phyloP scores from a whole-genome alignment of 2,888 invertebrate species.

The Orchesella flavescens region DNA sequence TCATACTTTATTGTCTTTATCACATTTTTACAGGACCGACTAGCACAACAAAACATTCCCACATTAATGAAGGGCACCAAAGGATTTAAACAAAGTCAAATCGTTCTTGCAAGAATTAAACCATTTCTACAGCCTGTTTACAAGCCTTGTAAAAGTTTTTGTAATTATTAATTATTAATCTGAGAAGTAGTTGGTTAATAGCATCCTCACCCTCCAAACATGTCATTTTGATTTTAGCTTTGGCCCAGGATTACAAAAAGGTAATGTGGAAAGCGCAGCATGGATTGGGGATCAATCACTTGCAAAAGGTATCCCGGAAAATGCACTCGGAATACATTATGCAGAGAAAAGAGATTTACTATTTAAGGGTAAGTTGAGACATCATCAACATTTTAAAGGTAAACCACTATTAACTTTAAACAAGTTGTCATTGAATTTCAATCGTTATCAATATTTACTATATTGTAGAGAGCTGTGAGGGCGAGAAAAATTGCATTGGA shows the following conservation, averaged over 20 bases:
- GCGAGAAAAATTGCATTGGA: slow-evolving; percentile 67
- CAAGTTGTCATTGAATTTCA: too few species aligned
- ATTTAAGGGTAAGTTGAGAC: slow-evolving; percentile 63
- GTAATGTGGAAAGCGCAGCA: slow-evolving; percentile 69
- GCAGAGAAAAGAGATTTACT: slow-evolving; percentile 69
- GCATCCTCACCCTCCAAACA: too few species aligned
- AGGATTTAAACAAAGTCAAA: slow-evolving; percentile 64
- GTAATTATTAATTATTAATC: neutral
- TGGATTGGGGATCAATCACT: slow-evolving; percentile 68
- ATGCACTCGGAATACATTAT: slow-evolving; percentile 69
- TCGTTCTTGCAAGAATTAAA: slow-evolving; percentile 59
- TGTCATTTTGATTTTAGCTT: slow-evolving; percentile 22
- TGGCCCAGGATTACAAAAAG: slow-evolving; percentile 66
- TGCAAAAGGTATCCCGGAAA: slow-evolving; percentile 70
- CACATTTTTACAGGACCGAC: slow-evolving; percentile 53
- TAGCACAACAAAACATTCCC: slow-evolving; percentile 50
- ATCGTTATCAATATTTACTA: too few species aligned
- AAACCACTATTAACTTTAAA: neutral
- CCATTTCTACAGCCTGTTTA: slow-evolving; percentile 63
- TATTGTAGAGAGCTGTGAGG: slow-evolving; percentile 66
- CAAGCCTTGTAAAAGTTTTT: slow-evolving; percentile 62
- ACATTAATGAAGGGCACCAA: slow-evolving; percentile 67
- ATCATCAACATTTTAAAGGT: neutral
- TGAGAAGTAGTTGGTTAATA: too few species aligned
- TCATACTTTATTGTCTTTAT: neutral